Conservation (phyloP, 53 echinoderm and acorn worm species). For the Holothuria leucospilota region DNA sequence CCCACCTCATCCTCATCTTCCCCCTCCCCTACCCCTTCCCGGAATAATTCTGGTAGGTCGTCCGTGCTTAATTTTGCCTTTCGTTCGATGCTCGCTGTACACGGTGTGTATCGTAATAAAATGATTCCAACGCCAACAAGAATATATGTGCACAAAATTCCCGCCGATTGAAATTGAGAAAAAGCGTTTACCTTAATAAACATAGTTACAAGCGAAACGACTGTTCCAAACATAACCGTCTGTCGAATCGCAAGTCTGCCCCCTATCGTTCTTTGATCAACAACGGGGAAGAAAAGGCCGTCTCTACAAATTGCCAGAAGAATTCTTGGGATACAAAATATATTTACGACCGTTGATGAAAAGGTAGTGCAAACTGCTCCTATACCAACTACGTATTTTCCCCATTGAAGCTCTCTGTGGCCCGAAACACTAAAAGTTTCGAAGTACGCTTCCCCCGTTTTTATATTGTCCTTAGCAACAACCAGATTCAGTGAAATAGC, state of each 20-base stretch:
- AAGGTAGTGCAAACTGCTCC: constrained; percentile 12
- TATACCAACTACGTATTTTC: constrained; percentile 12
- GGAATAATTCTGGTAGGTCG: too few relatives aligned
- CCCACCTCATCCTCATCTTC: too few relatives aligned
- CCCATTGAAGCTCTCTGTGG: neutral
- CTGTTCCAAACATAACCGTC: constrained; percentile 6
- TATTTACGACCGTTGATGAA: constrained; percentile 4
- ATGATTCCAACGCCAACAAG: constrained; percentile 8
- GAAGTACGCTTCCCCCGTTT: constrained; percentile 26
- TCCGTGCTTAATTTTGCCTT: too few relatives aligned
- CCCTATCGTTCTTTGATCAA: neutral
- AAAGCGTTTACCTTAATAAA: constrained; percentile 29
- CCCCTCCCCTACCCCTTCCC: too few relatives aligned
- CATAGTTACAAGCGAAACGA: constrained; percentile 17
- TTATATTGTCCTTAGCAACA: neutral
- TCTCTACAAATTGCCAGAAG: constrained; percentile 27
- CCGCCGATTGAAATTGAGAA: constrained; percentile 31
- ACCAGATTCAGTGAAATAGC: constrained; percentile 32
- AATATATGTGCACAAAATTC: constrained; percentile 17
- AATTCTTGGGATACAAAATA: constrained; percentile 13
- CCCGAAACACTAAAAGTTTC: constrained; percentile 14
- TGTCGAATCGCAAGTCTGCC: neutral
- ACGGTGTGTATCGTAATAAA: constrained; percentile 30
- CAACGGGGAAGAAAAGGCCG: constrained; percentile 1
- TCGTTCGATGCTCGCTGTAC: too few relatives aligned